These are phyloP conservation scores for Nemurella pictetii DNA, from an alignment of 2,888 invertebrate species.

Conservation along the genomic window DNA sequence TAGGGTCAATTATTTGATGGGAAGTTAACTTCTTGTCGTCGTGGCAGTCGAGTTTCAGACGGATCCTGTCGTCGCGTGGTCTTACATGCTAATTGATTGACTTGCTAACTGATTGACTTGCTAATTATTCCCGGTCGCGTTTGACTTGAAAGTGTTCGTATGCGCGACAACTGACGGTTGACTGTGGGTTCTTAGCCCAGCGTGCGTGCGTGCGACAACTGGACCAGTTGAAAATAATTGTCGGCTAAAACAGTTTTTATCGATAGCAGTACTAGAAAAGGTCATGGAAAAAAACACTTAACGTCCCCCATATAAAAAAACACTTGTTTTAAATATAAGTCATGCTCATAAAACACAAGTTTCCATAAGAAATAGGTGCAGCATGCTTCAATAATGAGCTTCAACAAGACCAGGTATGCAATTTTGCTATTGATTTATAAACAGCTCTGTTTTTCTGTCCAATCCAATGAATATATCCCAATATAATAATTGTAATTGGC, in stretches of 20 bases:
- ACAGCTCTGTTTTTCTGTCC: background rate
- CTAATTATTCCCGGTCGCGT: background rate
- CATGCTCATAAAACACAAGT: too few species aligned
- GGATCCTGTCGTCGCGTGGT: background rate
- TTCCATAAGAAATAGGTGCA: background rate
- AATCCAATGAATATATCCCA: background rate
- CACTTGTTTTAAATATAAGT: too few species aligned
- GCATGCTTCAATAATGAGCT: background rate
- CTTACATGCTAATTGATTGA: background rate
- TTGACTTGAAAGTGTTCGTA: background rate
- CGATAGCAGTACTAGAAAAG: too few species aligned
- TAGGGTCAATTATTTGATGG: conserved; percentile 28
- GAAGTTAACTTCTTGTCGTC: background rate
- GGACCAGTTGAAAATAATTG: too few species aligned
- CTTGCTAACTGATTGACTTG: background rate
- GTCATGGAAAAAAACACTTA: too few species aligned
- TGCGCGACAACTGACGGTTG: too few species aligned
- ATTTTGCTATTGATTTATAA: too few species aligned
- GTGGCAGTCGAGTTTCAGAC: background rate
- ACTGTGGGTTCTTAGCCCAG: too few species aligned
- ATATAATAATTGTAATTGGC: background rate
- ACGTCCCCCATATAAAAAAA: too few species aligned
- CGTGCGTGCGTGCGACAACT: too few species aligned
- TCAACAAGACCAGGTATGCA: background rate
- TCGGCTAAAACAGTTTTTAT: background rate